A percentile compares a stretch with the other conserved stretches of the same genome.
Conservation (phyloP, 1,140 invertebrate genomes). For the Heliconius melpomene region DNA sequence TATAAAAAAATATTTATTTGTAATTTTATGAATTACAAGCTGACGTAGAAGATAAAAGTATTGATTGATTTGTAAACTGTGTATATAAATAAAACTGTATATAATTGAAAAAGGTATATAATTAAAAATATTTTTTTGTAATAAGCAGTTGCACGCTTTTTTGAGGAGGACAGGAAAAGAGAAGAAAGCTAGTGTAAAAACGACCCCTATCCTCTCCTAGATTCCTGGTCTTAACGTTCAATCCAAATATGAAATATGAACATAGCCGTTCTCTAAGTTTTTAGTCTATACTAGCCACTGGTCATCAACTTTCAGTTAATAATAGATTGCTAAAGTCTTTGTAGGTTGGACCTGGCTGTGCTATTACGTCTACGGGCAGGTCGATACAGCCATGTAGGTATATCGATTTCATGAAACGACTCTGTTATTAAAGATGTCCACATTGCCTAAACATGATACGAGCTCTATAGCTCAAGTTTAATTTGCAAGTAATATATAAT, state of each 20-base stretch:
- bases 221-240: background rate
- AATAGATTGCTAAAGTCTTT: conserved; percentile 7
- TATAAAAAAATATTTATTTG: no score
- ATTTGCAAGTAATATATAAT: background rate
- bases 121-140: no score
- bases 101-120: no score
- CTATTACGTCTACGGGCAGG: conserved; percentile 8
- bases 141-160: no score
- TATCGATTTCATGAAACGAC: background rate
- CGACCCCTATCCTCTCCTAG: background rate
- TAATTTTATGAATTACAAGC: no score
- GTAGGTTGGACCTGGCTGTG: background rate
- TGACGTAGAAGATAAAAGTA: no score
- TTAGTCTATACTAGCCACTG: background rate
- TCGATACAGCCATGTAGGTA: background rate
- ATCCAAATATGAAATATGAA: background rate
- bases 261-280: background rate
- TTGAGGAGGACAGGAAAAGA: no score
- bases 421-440: conserved; percentile 3
- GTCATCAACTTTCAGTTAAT: background rate
- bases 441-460: background rate
- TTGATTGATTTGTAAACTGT: no score
- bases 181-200: no score
- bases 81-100: no score
- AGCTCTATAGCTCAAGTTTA: background rate